phyloP scores from a whole-genome alignment of 2,113 vertebrate species.

The Helogale parvula region DNA sequence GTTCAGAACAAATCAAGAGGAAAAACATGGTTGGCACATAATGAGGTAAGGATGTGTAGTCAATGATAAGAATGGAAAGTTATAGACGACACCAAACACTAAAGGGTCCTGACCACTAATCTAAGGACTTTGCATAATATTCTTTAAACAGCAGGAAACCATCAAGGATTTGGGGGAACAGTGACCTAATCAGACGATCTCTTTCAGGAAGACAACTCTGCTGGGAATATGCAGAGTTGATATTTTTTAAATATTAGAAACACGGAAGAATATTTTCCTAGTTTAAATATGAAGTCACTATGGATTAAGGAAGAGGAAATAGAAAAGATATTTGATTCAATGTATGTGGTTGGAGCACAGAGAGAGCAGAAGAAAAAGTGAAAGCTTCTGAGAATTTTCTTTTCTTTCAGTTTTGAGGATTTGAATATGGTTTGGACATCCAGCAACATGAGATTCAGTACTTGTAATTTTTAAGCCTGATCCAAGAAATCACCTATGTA shows the following conservation, averaged over 20 bases:
- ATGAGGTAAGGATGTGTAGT: not conserved
- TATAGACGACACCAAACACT: not conserved
- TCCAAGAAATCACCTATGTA: not conserved
- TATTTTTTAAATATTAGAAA: not conserved
- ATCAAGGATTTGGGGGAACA: not conserved
- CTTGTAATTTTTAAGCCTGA: not conserved
- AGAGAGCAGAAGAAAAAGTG: not conserved
- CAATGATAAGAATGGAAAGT: fast-evolving
- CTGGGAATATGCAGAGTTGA: not conserved
- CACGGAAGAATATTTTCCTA: not conserved
- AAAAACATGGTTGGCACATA: not conserved
- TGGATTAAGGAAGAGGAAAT: not conserved
- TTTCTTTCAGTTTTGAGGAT: not conserved
- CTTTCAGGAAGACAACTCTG: not conserved
- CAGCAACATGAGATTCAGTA: not conserved
- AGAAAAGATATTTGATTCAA: not conserved
- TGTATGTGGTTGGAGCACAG: not conserved
- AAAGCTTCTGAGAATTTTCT: not conserved
- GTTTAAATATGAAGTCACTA: not conserved
- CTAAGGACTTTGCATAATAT: not conserved
- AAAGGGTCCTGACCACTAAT: not conserved
- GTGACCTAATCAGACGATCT: not conserved
- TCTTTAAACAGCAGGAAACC: not conserved
- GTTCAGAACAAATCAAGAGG: not conserved
- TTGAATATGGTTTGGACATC: not conserved